Conservation (phyloP, 2,888 invertebrate genomes). For the Boloria euphrosyne region DNA sequence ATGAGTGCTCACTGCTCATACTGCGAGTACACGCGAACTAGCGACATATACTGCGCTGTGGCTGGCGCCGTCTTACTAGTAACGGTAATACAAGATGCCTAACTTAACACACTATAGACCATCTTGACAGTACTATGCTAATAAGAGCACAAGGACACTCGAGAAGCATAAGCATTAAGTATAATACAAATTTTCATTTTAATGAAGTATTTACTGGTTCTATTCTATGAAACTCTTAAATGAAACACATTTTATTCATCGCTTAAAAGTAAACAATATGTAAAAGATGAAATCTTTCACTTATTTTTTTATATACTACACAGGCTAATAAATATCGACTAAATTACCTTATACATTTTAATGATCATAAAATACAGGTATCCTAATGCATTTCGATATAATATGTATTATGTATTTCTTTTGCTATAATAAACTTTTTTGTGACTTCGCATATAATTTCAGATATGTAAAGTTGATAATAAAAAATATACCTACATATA, state of each 20-base stretch:
- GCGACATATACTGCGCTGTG: conserved; percentile 32
- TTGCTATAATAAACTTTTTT: too few relatives aligned
- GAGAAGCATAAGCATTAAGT: neutral
- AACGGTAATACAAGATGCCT: conserved; percentile 80
- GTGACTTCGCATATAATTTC: neutral
- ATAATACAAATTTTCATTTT: neutral
- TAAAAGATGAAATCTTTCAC: too few relatives aligned
- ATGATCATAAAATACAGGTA: too few relatives aligned
- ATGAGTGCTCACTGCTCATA: conserved; percentile 39
- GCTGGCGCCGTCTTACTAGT: conserved; percentile 69
- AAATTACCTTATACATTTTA: too few relatives aligned
- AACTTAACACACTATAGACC: conserved; percentile 61
- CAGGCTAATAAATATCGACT: too few relatives aligned
- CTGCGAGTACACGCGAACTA: conserved; percentile 41
- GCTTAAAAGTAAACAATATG: too few relatives aligned
- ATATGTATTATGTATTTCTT: neutral
- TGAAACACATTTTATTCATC: too few relatives aligned
- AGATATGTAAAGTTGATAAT: conserved; percentile 2
- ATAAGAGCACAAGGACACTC: conserved; percentile 42
- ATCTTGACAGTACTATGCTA: conserved; percentile 54
- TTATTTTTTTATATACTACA: too few relatives aligned
- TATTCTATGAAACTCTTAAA: too few relatives aligned
- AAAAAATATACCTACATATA: neutral
- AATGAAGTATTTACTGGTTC: neutral
- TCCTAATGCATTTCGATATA: neutral